These are phyloP conservation scores for Heliothis peltigera DNA, from an alignment of 2,888 invertebrate genomes.

Conservation along the genomic window DNA sequence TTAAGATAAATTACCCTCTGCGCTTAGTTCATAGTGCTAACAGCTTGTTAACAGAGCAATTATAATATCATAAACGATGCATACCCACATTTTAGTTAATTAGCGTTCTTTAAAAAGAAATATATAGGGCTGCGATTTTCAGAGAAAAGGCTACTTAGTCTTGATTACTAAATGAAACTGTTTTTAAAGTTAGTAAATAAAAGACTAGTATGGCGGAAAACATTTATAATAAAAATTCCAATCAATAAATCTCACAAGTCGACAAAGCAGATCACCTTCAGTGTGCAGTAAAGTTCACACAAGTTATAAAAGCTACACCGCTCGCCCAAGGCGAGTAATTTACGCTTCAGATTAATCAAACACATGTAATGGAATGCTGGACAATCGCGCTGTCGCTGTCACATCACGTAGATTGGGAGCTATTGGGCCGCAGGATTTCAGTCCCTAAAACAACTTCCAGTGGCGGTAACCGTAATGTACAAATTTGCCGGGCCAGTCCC, in stretches of 20 bases:
- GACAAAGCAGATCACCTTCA: conserved; percentile 7
- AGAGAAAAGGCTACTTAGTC: no score
- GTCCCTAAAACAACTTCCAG: conserved; percentile 58
- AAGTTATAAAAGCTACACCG: background rate
- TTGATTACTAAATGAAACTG: no score
- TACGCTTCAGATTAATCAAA: conserved; percentile 13
- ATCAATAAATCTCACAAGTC: background rate
- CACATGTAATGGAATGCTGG: conserved; percentile 25
- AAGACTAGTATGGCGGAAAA: background rate
- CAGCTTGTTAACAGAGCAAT: conserved; percentile 25
- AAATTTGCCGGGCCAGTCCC: conserved; percentile 63
- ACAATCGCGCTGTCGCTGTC: conserved; percentile 17
- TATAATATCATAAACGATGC: conserved; percentile 25
- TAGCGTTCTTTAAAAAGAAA: background rate
- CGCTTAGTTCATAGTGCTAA: conserved; percentile 8
- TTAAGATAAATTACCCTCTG: conserved; percentile 46
- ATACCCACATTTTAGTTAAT: conserved; percentile 8
- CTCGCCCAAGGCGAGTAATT: background rate
- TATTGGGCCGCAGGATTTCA: conserved; percentile 42
- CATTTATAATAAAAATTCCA: background rate
- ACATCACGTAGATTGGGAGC: conserved; percentile 37
- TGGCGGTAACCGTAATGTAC: conserved; percentile 48
- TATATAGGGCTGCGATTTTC: no score
- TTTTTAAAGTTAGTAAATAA: no score
- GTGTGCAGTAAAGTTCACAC: background rate